phyloP scores from a whole-genome alignment of 2,888 invertebrate species.

The Xanthorhoe spadicearia region DNA sequence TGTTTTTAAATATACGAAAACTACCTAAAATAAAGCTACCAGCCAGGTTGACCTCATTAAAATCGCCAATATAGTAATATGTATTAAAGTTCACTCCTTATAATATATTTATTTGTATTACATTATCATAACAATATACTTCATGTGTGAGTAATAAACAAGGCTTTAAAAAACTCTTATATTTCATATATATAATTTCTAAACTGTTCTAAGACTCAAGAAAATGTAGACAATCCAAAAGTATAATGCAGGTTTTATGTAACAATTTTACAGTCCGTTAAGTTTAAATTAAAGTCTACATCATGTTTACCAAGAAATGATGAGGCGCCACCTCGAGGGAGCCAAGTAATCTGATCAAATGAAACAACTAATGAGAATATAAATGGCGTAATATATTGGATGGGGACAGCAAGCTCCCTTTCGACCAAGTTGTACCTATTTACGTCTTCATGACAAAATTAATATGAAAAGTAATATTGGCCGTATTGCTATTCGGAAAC shows the following conservation, averaged over 20 bases:
- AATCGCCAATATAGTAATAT: too few relatives aligned
- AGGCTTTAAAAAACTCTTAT: too few relatives aligned
- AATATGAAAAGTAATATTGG: constrained; percentile 24
- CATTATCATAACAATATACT: background rate
- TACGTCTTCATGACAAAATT: constrained; percentile 41
- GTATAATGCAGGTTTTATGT: constrained; percentile 14
- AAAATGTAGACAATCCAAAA: background rate
- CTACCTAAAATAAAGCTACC: too few relatives aligned
- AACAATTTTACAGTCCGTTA: constrained; percentile 60
- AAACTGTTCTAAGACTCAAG: background rate
- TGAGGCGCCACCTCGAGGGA: constrained; percentile 71
- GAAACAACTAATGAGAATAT: constrained; percentile 80
- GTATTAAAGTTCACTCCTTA: too few relatives aligned
- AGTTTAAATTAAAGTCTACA: constrained; percentile 64
- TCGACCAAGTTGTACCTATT: constrained; percentile 41
- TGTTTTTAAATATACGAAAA: too few relatives aligned
- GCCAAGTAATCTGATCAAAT: constrained; percentile 76
- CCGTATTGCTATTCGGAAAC: constrained; percentile 14
- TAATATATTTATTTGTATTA: too few relatives aligned
- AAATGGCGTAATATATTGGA: constrained; percentile 80
- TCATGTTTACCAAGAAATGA: constrained; percentile 68
- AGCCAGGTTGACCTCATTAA: too few relatives aligned
- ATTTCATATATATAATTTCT: background rate
- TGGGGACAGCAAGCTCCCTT: constrained; percentile 65
- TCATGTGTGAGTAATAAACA: background rate